A percentile compares a stretch with the other conserved stretches of the same genome.
phyloP scores from a whole-genome alignment of 2,113 vertebrate genomes.

The Engraulis encrasicolus region DNA sequence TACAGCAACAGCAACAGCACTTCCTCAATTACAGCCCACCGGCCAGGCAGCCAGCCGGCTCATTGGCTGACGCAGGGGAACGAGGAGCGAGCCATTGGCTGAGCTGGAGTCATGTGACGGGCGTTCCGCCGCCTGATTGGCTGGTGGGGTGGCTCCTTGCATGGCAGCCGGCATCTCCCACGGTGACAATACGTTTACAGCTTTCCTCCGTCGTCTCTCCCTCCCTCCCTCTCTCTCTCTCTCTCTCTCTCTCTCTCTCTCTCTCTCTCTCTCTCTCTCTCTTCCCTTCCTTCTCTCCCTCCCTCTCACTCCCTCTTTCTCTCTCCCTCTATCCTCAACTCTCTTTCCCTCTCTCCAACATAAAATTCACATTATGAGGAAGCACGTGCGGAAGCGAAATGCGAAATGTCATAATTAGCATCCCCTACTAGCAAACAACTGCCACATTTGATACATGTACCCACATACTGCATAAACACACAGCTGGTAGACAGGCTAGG shows the following conservation, averaged over 20 bases:
- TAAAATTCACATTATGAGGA: no score
- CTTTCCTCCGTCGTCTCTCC: no score
- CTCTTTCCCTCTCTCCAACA: no score
- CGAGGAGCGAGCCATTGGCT: slow-evolving; percentile 56
- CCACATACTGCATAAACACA: no score
- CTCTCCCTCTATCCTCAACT: neutral
- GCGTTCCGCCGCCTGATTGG: neutral
- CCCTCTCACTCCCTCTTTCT: neutral
- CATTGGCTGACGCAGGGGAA: slow-evolving; percentile 60
- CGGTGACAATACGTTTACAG: no score
- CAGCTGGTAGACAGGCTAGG: no score
- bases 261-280: neutral
- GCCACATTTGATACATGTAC: no score
- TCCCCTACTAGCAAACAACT: no score
- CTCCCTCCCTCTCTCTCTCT: neutral
- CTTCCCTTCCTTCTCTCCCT: neutral
- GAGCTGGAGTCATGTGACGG: slow-evolving; percentile 16
- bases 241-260: neutral
- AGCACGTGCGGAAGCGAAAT: no score
- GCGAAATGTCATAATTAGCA: no score
- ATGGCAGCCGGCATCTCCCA: no score
- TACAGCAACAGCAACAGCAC: slow-evolving; percentile 69
- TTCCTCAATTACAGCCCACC: slow-evolving; percentile 68
- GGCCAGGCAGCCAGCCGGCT: slow-evolving; percentile 37
- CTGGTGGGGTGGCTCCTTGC: neutral